A percentile compares a stretch with the other conserved stretches of the same genome.
Conservation (phyloP, 2,797 vertebrate genomes). For the Spheniscus humboldti region DNA sequence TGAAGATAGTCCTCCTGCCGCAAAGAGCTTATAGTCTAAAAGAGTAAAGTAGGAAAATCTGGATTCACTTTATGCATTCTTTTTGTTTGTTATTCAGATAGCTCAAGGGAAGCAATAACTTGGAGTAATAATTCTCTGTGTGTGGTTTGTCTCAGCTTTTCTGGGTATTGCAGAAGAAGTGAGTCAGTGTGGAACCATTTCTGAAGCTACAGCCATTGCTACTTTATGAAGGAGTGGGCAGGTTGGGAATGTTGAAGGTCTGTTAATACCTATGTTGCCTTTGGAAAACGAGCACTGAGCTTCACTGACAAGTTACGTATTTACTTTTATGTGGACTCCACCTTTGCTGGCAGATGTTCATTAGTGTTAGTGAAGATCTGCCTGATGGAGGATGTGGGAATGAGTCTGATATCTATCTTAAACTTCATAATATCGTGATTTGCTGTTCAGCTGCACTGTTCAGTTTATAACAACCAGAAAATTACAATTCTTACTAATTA, state of each 20-base stretch:
- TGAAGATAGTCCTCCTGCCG: background rate
- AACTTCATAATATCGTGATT: background rate
- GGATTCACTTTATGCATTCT: conserved; percentile 51
- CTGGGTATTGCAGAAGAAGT: conserved; percentile 43
- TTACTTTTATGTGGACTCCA: background rate
- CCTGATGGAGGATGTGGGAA: background rate
- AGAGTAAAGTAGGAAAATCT: conserved; percentile 28
- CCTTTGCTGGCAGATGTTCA: background rate
- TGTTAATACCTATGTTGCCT: background rate
- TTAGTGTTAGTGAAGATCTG: background rate
- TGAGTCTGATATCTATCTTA: background rate
- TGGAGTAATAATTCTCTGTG: conserved; percentile 49
- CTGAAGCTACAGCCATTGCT: conserved; percentile 4
- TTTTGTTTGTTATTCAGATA: conserved; percentile 54
- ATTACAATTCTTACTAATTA: conserved; percentile 33
- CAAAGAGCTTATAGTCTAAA: background rate
- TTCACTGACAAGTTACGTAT: background rate
- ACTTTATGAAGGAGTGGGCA: conserved; percentile 7
- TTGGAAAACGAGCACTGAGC: background rate
- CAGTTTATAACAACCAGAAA: conserved; percentile 6
- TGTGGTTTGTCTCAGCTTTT: conserved; percentile 52
- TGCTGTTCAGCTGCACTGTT: background rate
- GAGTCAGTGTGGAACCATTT: conserved; percentile 44
- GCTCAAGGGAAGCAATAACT: conserved; percentile 50
- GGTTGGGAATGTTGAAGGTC: background rate